Percentiles rank a stretch among this genome's conserved stretches.
Conservation (phyloP, 2,797 vertebrate genomes). For the Sarcoramphus papa region DNA sequence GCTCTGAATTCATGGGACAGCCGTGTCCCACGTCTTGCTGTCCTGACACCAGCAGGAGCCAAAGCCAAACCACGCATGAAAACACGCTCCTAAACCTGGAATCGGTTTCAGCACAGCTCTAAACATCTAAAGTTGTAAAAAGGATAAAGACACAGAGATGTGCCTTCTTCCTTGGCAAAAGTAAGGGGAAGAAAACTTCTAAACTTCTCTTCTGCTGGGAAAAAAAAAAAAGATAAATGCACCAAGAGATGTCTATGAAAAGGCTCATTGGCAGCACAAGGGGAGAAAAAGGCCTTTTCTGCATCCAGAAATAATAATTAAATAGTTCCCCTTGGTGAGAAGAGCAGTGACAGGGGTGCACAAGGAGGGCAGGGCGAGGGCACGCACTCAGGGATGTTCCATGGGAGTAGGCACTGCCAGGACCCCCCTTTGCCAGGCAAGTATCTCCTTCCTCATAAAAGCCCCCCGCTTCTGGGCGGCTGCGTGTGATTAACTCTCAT, state of each 20-base stretch:
- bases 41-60: neutral
- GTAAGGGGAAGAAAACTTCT: neutral
- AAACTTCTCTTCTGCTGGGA: neutral
- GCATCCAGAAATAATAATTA: neutral
- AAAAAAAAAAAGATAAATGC: neutral
- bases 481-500: neutral
- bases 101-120: neutral
- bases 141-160: neutral
- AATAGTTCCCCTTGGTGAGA: neutral
- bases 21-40: rapidly evolving
- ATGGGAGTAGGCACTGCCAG: neutral
- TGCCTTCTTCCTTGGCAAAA: neutral
- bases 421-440: neutral
- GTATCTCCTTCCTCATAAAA: neutral
- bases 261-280: neutral
- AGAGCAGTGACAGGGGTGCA: rapidly evolving
- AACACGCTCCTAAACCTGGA: neutral
- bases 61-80: neutral
- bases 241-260: neutral
- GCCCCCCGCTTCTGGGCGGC: rapidly evolving
- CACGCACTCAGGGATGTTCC: neutral
- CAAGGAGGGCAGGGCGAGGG: neutral
- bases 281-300: neutral
- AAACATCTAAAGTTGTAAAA: neutral
- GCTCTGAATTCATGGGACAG: neutral